Conservation (phyloP, 2,888 invertebrate genomes). For the Parnassius glacialis region DNA sequence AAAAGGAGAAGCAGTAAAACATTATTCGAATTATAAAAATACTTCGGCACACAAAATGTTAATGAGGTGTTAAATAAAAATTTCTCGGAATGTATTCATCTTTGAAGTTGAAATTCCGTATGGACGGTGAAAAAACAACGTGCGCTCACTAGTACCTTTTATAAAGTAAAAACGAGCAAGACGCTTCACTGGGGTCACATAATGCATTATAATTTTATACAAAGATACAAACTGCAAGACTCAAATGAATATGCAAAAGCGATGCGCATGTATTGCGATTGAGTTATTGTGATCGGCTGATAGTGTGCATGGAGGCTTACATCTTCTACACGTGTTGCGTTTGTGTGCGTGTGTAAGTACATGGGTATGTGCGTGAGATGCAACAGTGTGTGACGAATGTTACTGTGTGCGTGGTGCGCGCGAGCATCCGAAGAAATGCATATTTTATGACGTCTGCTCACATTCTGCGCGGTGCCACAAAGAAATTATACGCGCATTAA, state of each 20-base stretch:
- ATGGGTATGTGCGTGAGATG: slow-evolving; percentile 27
- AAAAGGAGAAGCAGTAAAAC: neutral
- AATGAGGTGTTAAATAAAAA: slow-evolving; percentile 23
- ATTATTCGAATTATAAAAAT: slow-evolving; percentile 13
- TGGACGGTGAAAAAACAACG: slow-evolving; percentile 24
- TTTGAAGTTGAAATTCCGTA: slow-evolving; percentile 17
- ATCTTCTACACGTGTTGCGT: slow-evolving; percentile 28
- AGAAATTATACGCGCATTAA: slow-evolving; percentile 81
- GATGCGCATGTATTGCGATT: slow-evolving; percentile 67
- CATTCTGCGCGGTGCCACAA: slow-evolving; percentile 81
- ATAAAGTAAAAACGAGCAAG: slow-evolving; percentile 52
- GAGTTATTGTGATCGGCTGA: slow-evolving; percentile 69
- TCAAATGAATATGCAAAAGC: slow-evolving; percentile 78
- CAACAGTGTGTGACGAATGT: slow-evolving; percentile 30
- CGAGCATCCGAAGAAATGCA: slow-evolving; percentile 76
- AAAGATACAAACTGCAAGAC: slow-evolving; percentile 75
- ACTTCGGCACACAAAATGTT: slow-evolving; percentile 14
- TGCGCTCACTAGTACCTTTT: slow-evolving; percentile 38
- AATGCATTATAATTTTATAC: slow-evolving; percentile 81
- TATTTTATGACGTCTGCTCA: slow-evolving; percentile 80
- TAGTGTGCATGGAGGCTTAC: slow-evolving; percentile 48
- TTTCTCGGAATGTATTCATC: slow-evolving; percentile 21
- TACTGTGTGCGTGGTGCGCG: slow-evolving; percentile 34
- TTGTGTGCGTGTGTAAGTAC: slow-evolving; percentile 31
- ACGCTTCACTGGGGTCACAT: slow-evolving; percentile 58